phyloP scores from a whole-genome alignment of 1,140 invertebrate genomes.

The Littorina saxatilis region DNA sequence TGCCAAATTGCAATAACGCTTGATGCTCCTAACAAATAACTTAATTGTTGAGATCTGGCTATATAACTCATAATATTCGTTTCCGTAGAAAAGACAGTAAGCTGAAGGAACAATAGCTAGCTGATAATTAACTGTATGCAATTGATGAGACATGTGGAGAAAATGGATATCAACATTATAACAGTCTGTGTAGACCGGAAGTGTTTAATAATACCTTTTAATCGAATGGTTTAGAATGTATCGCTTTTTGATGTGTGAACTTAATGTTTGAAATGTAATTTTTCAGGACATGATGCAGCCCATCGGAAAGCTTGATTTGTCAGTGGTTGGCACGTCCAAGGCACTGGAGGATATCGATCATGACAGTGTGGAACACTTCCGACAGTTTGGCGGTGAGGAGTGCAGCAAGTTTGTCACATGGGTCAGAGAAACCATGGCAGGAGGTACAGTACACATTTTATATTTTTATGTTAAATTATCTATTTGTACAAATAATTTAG shows the following conservation, averaged over 20 bases:
- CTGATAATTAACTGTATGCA: too few relatives aligned
- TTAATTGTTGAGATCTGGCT: too few relatives aligned
- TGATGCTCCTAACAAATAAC: background rate
- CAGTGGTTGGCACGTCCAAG: background rate
- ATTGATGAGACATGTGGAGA: too few relatives aligned
- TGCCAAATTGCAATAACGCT: background rate
- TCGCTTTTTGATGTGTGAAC: background rate
- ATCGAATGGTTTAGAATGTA: background rate
- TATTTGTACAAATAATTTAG: background rate
- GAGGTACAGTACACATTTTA: background rate
- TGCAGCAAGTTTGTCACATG: conserved; percentile 14
- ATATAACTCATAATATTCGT: too few relatives aligned
- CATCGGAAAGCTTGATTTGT: background rate
- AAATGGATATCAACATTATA: too few relatives aligned
- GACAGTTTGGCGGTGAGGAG: conserved; percentile 7
- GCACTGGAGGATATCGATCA: background rate
- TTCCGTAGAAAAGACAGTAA: too few relatives aligned
- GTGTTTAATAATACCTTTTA: too few relatives aligned
- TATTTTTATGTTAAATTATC: background rate
- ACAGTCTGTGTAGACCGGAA: too few relatives aligned
- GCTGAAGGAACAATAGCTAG: too few relatives aligned
- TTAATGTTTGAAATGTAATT: background rate
- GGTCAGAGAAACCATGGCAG: conserved; percentile 19
- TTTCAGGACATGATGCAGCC: background rate
- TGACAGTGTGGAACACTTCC: background rate